A percentile compares a stretch with the other conserved stretches of the same genome.
Conservation (phyloP, 2,888 invertebrate genomes). For the Nesidiocoris tenuis region DNA sequence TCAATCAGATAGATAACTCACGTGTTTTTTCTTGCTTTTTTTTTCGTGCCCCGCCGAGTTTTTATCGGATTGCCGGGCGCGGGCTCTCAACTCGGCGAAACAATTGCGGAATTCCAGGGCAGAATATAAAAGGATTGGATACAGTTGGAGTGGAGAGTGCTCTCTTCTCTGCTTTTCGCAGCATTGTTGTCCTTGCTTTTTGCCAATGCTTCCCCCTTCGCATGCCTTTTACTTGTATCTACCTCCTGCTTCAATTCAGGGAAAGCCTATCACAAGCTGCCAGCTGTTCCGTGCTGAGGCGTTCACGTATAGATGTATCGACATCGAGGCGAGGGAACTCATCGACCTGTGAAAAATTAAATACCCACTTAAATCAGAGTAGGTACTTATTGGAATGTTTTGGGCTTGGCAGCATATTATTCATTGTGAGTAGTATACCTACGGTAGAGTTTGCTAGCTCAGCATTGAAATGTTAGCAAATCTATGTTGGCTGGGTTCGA, state of each 20-base stretch:
- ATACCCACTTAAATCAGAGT: too few species aligned
- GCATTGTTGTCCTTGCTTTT: not conserved
- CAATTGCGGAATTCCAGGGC: constrained; percentile 5
- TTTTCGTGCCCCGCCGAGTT: not conserved
- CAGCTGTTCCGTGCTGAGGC: not conserved
- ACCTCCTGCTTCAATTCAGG: not conserved
- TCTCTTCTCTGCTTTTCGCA: not conserved
- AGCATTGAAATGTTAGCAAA: too few species aligned
- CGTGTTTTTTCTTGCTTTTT: too few species aligned
- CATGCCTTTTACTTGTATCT: not conserved
- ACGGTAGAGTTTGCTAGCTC: too few species aligned
- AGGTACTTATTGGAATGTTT: too few species aligned
- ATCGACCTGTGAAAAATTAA: too few species aligned
- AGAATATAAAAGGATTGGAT: constrained; percentile 3
- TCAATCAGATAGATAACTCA: not conserved
- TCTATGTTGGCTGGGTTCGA: too few species aligned
- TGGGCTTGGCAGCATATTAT: too few species aligned
- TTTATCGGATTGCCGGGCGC: not conserved
- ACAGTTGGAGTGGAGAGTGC: not conserved
- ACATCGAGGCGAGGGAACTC: too few species aligned
- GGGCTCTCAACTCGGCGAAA: constrained; percentile 1
- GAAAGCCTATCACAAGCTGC: not conserved
- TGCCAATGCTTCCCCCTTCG: not conserved
- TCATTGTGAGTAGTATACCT: too few species aligned
- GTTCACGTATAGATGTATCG: too few species aligned